Base-by-base conservation (phyloP, 2,797 vertebrate genomes). In the Epinephelus awoara region DNA sequence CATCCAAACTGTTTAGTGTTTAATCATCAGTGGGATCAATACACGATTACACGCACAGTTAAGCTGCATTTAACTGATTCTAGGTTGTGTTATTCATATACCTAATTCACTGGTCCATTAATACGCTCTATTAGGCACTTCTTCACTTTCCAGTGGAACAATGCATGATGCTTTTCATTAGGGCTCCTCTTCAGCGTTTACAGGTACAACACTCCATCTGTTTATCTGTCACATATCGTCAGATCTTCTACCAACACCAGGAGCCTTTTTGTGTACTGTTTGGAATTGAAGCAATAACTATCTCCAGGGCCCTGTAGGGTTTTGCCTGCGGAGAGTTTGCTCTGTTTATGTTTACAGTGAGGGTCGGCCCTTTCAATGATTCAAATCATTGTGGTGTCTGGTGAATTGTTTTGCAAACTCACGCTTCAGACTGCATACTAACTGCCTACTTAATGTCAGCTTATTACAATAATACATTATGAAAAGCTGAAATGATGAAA, bases 151-250 rank as follows among this genome's bases (percentile, higher is more conserved):
- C 18, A 58, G 12, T 10, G 9, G 40, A 46, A 46, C 29, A 18
- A 50, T 6, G 2, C 1, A 0, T 49, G 38, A 8, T 25, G 19
- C 29, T 9, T 46, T 38, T 12, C 10, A 51, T 18, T 46, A 34
- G 42, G 21, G 29, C 7, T 51, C 21, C 49, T 75, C 54, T 14
- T 40, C 44, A 6, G 51, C 1, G 2, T 46, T 58, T 46, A 63
- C 62, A 75, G 81, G 69, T 77, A 46, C 62, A 55, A 9, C 21
- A 6, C 27, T 17, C 29, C 5, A 5, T 27, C 23, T 47, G 69
- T 50, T 40, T 42, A 29, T 44, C 51, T 5, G 34, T 58, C 57
- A 34, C 58, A 12, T 15, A n/a, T 51, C 13, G 0, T 73, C 80
- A 52, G 21, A 85, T 63, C 72, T 52, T 13, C 56, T 25, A 34